Conservation (phyloP, 2,888 invertebrate species). For the Melangyna quadrimaculata region DNA sequence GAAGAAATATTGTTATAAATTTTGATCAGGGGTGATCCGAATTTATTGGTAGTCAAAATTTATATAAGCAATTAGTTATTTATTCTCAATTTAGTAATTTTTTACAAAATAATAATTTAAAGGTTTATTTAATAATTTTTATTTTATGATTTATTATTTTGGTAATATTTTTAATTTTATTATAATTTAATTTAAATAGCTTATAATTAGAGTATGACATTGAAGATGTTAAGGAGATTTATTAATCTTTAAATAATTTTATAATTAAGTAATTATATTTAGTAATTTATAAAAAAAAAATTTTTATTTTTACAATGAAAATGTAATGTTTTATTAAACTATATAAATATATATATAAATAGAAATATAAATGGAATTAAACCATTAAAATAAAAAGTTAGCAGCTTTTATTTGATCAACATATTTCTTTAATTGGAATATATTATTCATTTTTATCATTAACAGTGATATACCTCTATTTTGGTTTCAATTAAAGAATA, state of each 20-base stretch:
- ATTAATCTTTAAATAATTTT: conserved; percentile 75
- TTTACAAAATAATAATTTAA: no score
- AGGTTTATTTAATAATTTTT: no score
- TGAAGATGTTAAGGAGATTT: conserved; percentile 81
- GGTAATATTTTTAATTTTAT: no score
- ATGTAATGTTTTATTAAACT: conserved; percentile 83
- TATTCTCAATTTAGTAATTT: no score
- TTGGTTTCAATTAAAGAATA: conserved; percentile 82
- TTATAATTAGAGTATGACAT: conserved; percentile 81
- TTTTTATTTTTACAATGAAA: conserved; percentile 85
- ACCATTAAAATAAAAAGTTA: conserved; percentile 84
- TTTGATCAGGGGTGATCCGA: no score
- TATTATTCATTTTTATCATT: conserved; percentile 83
- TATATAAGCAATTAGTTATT: no score
- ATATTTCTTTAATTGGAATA: conserved; percentile 84
- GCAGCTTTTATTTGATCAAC: conserved; percentile 83
- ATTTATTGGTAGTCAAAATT: no score
- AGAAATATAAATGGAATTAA: conserved; percentile 52
- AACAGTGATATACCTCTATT: conserved; percentile 85
- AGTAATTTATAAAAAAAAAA: conserved; percentile 76
- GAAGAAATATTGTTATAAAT: no score
- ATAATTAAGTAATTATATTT: conserved; percentile 74
- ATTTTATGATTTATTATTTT: no score
- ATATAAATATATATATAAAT: no score
- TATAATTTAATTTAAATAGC: conserved; percentile 76